Base-by-base conservation (phyloP, 2,888 invertebrate species). In the Allophyes oxyacanthae region DNA sequence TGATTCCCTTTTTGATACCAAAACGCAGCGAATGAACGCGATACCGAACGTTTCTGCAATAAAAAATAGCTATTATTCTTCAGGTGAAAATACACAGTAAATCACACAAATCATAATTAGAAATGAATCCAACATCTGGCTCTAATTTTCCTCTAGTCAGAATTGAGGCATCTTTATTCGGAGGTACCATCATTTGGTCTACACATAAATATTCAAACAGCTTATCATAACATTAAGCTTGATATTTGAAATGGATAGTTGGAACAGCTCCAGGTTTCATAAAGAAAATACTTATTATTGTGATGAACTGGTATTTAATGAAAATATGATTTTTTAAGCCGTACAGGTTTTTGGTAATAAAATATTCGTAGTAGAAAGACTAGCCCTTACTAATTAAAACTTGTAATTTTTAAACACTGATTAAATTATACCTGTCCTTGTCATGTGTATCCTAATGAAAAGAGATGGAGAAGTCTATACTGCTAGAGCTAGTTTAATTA, bases 191-290 rank as follows among this genome's bases (percentile, higher is more conserved):
- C 13, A 38, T 52, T 52, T 43, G 28, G 43, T 43, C 38, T 44
- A 30, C 28, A 43, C 43, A 38, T 52, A 44, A 38, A 52, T 44
- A 37, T 48, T 48, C 40, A 48, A 53, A 49, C 30, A 44, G 50
- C 37, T 57, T 46, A 64, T 68, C 44, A 59, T 59, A 48, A 54
- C 34, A 51, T 57, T 54, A 37, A 45, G 40, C 13, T 64, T 32
- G 41, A 53, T 51, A 57, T 64, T 68, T 57, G 53, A 57, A 64
- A 60, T 10, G 46, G 41, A 56, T 54, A 51, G 32, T 57, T 69
- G 71, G 60, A 59, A 34, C 28, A 26, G 41, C 33, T 56, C 56
- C 71, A 69, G 51, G 13, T 60, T 44, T 32, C 51, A 49, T 54
- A 54, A 64, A 70, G 51, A 53, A 70, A 60, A 52, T 53, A 48